Evolutionary conservation across 2,888 invertebrate species (phyloP), one percentile per base, ranked within the genome.

Genomic region (Leptopterna dolabrata): DNA sequence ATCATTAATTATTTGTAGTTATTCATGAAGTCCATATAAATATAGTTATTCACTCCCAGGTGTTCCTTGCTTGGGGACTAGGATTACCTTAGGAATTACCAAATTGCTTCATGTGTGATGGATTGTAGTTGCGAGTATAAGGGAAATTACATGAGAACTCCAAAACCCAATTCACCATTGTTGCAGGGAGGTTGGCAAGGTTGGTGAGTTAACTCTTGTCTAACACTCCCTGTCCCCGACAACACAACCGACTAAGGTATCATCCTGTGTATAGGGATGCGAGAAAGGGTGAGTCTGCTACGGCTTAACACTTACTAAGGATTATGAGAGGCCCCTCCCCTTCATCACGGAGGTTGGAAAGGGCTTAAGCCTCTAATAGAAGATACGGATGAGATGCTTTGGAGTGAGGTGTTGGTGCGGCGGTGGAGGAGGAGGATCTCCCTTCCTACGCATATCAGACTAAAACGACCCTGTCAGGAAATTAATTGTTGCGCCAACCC

Each of bases 381-480:
- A n/a, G 78, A 43, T 78, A 45, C 78, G 78, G 78, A 78, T 78
- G 78, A 78, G 78, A 24, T 14, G 36, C 36, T 73, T 36, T 14
- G 36, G 36, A 63, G 24, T 24, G 63, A 78, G 43, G 43, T 24
- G 19, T 41, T n/a, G 76, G 41, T 76, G 76, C 24, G 76, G 24
- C 19, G 29, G 29, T 71, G 29, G 13, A 36, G 73, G 70, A 2
- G 36, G 73, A 73, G 73, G 36, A 36, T 41, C 73, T 41, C 73
- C 36, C 73, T 27, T 45, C 78, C 45, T 24, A 45, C 45, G 63
- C 78, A 24, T 78, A 45, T 78, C 78, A 45, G 78, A 45, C 41
- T 78, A 78, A 78, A 78, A 78, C 78, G 78, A 78, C 78, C 78
- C 78, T 78, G 78, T 78, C 78, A 78, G 78, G 45, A 78, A 78